These are phyloP conservation scores for Melinaea marsaeus DNA, from an alignment of 2,888 invertebrate species.

Conservation along the genomic window DNA sequence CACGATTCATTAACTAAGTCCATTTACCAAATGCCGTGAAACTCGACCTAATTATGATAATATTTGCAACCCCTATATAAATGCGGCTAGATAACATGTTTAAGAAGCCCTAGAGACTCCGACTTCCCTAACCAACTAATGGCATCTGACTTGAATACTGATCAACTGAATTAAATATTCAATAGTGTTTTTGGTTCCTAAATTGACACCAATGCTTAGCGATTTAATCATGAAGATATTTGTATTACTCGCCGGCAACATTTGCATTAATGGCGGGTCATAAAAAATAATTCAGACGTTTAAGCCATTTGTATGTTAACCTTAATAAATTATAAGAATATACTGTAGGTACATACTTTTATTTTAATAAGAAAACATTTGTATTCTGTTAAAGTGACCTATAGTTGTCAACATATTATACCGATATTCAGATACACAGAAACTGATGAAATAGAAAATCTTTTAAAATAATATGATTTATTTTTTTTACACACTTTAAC, in stretches of 20 bases:
- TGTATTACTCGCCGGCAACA: not conserved
- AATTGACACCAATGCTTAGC: conserved; percentile 2
- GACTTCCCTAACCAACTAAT: conserved; percentile 49
- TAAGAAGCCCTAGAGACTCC: conserved; percentile 65
- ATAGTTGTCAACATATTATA: no score
- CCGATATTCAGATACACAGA: no score
- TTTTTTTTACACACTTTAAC: no score
- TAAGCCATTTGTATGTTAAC: no score
- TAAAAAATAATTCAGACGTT: no score
- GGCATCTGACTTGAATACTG: conserved; percentile 62
- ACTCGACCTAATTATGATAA: conserved; percentile 61
- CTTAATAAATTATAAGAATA: no score
- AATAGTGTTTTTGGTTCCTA: conserved; percentile 29
- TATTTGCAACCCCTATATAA: conserved; percentile 66
- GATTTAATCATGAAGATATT: not conserved
- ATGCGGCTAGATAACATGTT: conserved; percentile 71
- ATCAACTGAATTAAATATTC: conserved; percentile 58
- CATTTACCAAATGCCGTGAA: conserved; percentile 10
- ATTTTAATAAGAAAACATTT: no score
- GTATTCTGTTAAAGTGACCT: no score
- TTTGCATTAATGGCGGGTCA: no score
- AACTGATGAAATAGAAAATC: no score
- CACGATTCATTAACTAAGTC: conserved; percentile 5
- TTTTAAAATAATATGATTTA: no score
- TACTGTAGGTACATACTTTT: no score